Evolutionary conservation across 2,797 vertebrate species (phyloP).

Genomic region (Caiman crocodilus): DNA sequence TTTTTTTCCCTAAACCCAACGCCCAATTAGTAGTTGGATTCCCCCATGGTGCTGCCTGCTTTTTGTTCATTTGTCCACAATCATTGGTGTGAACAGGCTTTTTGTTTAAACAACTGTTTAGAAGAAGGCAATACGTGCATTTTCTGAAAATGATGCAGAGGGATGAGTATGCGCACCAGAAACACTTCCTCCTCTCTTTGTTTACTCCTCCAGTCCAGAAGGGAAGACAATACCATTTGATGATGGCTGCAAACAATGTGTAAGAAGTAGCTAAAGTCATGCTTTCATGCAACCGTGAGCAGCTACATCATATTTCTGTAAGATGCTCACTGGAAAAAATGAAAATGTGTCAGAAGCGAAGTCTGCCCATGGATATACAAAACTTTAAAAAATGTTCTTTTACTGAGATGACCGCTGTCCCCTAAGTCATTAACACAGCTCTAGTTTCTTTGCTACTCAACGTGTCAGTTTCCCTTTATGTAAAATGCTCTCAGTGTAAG

Average conservation of each 20-base stretch:
- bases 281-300: background rate
- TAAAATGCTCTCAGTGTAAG: background rate
- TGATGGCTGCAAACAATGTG: background rate
- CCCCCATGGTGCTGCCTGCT: fast-evolving
- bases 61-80: background rate
- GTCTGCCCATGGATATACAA: background rate
- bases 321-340: background rate
- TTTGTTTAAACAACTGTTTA: background rate
- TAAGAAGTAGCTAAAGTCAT: background rate
- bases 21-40: background rate
- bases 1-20: background rate
- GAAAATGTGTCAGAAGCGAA: conserved; percentile 19
- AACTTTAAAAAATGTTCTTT: background rate
- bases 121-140: background rate
- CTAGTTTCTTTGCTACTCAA: background rate
- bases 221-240: background rate
- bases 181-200: background rate
- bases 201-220: background rate
- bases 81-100: fast-evolving
- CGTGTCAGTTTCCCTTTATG: background rate
- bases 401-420: background rate
- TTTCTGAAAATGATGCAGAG: background rate
- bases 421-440: fast-evolving
- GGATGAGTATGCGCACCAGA: background rate
- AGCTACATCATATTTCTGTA: background rate